These are phyloP conservation scores for Xiphophorus hellerii DNA, from an alignment of 2,113 vertebrate species.

Conservation along the genomic window DNA sequence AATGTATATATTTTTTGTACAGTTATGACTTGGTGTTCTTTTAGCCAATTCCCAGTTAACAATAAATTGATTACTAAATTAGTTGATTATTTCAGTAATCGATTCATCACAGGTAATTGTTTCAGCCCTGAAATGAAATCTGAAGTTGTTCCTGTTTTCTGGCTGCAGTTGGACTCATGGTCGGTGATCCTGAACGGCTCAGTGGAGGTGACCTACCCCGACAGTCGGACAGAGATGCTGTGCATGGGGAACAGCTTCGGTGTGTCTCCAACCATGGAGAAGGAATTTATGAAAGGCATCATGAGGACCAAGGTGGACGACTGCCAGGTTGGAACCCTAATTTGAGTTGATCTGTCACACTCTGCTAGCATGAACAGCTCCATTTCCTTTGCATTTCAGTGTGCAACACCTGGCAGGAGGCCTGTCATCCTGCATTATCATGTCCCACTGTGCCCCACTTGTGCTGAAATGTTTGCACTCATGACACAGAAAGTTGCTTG, in stretches of 20 bases:
- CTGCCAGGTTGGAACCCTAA: constrained; percentile 88
- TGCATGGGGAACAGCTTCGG: constrained; percentile 99
- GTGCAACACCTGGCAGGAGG: neutral
- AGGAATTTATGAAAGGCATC: constrained; percentile 97
- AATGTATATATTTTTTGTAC: too few relatives aligned
- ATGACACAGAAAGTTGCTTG: neutral
- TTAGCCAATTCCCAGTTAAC: too few relatives aligned
- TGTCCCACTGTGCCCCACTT: constrained; percentile 23
- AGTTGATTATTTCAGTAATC: too few relatives aligned
- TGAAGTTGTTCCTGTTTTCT: neutral
- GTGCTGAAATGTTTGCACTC: constrained; percentile 12
- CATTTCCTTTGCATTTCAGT: constrained; percentile 13
- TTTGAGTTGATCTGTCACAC: neutral
- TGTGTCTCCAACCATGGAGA: constrained; percentile 97
- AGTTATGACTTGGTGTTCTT: too few relatives aligned
- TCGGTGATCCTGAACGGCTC: constrained; percentile 98
- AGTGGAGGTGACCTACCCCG: constrained; percentile 95
- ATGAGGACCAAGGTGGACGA: constrained; percentile 99
- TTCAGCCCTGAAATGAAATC: too few relatives aligned
- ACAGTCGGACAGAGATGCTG: constrained; percentile 92
- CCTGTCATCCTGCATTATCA: neutral
- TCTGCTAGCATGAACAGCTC: neutral
- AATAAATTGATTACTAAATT: too few relatives aligned
- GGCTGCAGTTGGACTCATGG: constrained; percentile 94
- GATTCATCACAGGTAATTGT: too few relatives aligned